Evolutionary conservation across 2,113 vertebrate genomes (phyloP), one percentile per base, ranked within the genome.

Genomic region (Spizaetus ornatus): DNA sequence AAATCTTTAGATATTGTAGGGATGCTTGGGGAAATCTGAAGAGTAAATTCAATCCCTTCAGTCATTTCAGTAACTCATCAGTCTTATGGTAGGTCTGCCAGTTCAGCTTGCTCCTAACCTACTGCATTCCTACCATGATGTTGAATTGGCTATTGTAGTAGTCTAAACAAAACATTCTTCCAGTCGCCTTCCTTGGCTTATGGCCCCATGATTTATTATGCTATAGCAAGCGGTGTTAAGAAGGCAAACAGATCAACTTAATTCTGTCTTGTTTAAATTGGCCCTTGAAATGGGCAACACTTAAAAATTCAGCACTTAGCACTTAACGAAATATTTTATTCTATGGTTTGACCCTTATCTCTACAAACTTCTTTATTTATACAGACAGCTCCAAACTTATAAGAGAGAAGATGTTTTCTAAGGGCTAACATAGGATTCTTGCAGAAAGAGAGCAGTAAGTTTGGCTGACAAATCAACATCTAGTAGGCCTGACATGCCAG

Each of bases 121-220:
- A 62, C 84, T 88, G 48, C 86, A 90, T 97, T 97, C 91, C 81
- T 93, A 50, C 31, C 71, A 6, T 9, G 34, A 88, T 62, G 62
- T 38, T 91, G 73, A 96, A 87, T 29, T 96, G 89, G 84, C 96
- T 89, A 77, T 93, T 97, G 84, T 47, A 85, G 84, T 16, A 97
- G 93, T 96, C 97, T 97, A 97, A 97, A 96, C 86, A 97, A 96
- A 96, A 94, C 86, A 80, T 93, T 97, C 78, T 93, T 95, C 84
- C 53, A 82, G 94, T 80, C 26, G n/a, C 81, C 93, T 94, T 91
- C 81, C 84, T 91, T 95, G 89, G 95, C 93, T 96, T 91, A 53
- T 2, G 6, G 73, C 74, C 81, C 74, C 67, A 90, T 73, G 73
- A 89, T 95, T 97, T 94, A 90, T 95, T 91, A 95, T 58, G 29